Base-by-base conservation (phyloP, 1,140 invertebrate species). In the Plutomurus gul region DNA sequence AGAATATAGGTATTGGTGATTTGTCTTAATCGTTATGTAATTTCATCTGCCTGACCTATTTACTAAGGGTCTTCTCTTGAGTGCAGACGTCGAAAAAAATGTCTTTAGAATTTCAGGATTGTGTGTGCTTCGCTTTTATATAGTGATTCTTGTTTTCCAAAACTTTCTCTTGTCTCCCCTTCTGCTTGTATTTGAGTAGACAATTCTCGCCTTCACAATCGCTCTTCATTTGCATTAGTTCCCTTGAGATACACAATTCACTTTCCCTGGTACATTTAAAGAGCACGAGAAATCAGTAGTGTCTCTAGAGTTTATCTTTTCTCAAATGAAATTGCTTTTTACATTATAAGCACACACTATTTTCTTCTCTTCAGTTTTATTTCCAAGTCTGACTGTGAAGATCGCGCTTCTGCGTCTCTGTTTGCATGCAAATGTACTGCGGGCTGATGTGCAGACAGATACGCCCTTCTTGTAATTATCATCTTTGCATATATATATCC, bases 161-260 rank as follows among this genome's bases (percentile, higher is more conserved):
- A n/a, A n/a, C n/a, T n/a, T n/a, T n/a, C n/a, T n/a, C 27, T 30
- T 33, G 25, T 65, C 56, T n/a, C 18, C 27, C 46, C 4, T n/a
- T n/a, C 46, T 49, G 3, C 30, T 65, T n/a, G n/a, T n/a, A n/a
- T n/a, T n/a, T n/a, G n/a, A n/a, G 22, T 65, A 7, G 39, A 43
- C 11, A 43, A 43, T 65, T 65, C 56, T 65, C 27, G 18, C 56
- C 11, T 33, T 33, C n/a, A n/a, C n/a, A n/a, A n/a, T n/a, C 30
- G n/a, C 56, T 65, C 16, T 65, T 65, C 56, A 65, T 65, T 65
- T 65, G 56, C 56, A 65, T 65, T 65, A n/a, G 56, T 33, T 65
- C 56, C 56, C 56, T 5, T 33, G 56, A 30, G 56, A 65, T 16
- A 30, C 30, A 27, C 56, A 65, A 25, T 65, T 65, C 56, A 13